Percentiles rank a stretch among this genome's conserved stretches.
Conservation (phyloP, 1,140 invertebrate genomes). For the Anoplolepis gracilipes region DNA sequence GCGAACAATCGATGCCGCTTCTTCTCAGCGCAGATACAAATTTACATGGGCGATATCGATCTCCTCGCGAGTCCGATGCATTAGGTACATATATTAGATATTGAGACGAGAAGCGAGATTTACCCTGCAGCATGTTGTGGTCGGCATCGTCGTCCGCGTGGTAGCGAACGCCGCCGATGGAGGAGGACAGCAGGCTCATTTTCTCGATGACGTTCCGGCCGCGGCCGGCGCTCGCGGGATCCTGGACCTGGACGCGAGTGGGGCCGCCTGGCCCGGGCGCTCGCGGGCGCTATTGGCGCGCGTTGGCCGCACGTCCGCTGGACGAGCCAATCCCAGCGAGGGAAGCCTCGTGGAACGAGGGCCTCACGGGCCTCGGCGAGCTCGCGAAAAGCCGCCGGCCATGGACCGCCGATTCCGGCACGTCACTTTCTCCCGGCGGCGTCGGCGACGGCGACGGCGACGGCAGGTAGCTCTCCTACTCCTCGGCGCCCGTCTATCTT, state of each 20-base stretch:
- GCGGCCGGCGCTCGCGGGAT: conserved; percentile 9
- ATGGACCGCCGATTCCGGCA: conserved; percentile 54
- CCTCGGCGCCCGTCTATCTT: conserved; percentile 24
- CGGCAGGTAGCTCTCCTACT: background rate
- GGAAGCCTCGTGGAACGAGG: background rate
- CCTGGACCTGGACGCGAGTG: conserved; percentile 55
- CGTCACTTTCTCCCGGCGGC: conserved; percentile 68
- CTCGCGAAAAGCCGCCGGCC: conserved; percentile 59
- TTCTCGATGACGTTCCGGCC: background rate
- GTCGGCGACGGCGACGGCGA: too few relatives aligned
- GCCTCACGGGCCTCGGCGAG: conserved; percentile 21
- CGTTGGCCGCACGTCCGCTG: background rate
- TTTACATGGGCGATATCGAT: background rate
- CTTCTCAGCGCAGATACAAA: background rate
- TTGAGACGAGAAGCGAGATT: too few relatives aligned
- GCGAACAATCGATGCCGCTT: background rate
- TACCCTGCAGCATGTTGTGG: conserved; percentile 85
- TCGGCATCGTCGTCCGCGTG: conserved; percentile 82
- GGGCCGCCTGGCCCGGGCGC: conserved; percentile 30
- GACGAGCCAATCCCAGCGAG: conserved; percentile 49
- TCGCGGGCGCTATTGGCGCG: conserved; percentile 58
- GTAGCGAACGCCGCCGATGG: conserved; percentile 78
- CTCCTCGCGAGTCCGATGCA: conserved; percentile 11
- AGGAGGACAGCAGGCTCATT: conserved; percentile 78
- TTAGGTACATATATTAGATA: too few relatives aligned